Evolutionary conservation across 2,797 vertebrate species (phyloP).

Genomic region (Betta splendens): DNA sequence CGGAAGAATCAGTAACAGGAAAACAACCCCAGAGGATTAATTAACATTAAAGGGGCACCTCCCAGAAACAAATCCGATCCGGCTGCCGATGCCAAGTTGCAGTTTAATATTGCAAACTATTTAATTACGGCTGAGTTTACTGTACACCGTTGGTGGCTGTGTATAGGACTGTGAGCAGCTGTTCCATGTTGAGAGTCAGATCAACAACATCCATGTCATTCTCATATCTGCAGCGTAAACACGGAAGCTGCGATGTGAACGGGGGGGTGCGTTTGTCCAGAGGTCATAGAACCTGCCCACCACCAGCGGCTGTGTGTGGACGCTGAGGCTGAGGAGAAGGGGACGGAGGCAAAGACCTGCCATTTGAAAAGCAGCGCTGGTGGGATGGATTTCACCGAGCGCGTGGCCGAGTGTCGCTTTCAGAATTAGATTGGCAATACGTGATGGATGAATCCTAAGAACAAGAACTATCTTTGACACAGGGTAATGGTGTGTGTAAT

Average conservation of each 20-base stretch:
- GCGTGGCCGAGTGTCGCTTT: constrained; percentile 33
- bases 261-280: too few relatives aligned
- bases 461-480: constrained; percentile 55
- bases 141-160: too few relatives aligned
- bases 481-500: constrained; percentile 77
- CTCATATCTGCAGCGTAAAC: not conserved
- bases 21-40: too few relatives aligned
- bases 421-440: constrained; percentile 59
- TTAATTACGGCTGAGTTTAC: not conserved
- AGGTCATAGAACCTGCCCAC: not conserved
- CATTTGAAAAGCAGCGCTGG: constrained; percentile 12
- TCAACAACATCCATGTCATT: not conserved
- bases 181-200: too few relatives aligned
- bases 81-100: not conserved
- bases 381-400: not conserved
- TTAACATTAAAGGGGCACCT: too few relatives aligned
- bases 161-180: too few relatives aligned
- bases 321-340: too few relatives aligned
- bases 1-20: too few relatives aligned
- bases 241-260: too few relatives aligned
- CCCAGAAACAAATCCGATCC: too few relatives aligned
- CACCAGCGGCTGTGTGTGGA: not conserved
- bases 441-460: constrained; percentile 66
- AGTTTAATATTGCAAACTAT: not conserved
- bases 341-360: not conserved